Conservation (phyloP, 2,888 invertebrate genomes). For the Mesorhabditis spiculigera region DNA sequence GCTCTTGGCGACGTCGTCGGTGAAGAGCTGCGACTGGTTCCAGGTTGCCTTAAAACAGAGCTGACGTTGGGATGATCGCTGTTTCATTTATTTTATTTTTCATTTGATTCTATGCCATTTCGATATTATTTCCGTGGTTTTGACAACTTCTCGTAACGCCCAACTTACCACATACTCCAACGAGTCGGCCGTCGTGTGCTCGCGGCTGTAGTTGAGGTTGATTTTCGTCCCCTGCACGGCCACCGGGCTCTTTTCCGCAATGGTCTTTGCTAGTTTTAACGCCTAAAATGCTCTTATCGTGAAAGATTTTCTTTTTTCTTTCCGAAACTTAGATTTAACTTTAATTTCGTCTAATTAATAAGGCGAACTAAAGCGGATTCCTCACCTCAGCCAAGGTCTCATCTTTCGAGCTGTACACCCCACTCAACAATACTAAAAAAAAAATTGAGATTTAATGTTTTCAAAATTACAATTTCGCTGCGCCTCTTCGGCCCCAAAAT, state of each 20-base stretch:
- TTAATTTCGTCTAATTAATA: too few species aligned
- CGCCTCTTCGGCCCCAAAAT: slow-evolving; percentile 68
- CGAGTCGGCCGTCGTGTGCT: slow-evolving; percentile 80
- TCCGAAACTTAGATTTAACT: too few species aligned
- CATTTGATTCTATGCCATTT: too few species aligned
- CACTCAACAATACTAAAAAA: slow-evolving; percentile 10
- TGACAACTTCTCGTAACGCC: too few species aligned
- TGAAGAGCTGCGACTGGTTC: slow-evolving; percentile 82
- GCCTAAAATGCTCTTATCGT: too few species aligned
- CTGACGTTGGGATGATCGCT: too few species aligned
- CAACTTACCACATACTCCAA: slow-evolving; percentile 72
- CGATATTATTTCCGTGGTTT: too few species aligned
- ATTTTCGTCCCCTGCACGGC: slow-evolving; percentile 87
- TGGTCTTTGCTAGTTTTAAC: slow-evolving; percentile 71
- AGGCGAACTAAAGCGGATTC: too few species aligned
- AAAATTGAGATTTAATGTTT: slow-evolving; percentile 10
- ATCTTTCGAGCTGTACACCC: not conserved
- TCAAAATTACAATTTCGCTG: slow-evolving; percentile 60
- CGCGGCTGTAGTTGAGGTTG: slow-evolving; percentile 74
- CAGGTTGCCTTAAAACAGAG: too few species aligned
- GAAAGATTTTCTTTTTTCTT: too few species aligned
- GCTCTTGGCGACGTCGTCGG: slow-evolving; percentile 77
- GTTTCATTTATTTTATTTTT: too few species aligned
- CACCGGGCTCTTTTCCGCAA: slow-evolving; percentile 85
- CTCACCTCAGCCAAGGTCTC: too few species aligned